phyloP scores from a whole-genome alignment of 2,113 vertebrate species.

The Microcebus griseorufus region DNA sequence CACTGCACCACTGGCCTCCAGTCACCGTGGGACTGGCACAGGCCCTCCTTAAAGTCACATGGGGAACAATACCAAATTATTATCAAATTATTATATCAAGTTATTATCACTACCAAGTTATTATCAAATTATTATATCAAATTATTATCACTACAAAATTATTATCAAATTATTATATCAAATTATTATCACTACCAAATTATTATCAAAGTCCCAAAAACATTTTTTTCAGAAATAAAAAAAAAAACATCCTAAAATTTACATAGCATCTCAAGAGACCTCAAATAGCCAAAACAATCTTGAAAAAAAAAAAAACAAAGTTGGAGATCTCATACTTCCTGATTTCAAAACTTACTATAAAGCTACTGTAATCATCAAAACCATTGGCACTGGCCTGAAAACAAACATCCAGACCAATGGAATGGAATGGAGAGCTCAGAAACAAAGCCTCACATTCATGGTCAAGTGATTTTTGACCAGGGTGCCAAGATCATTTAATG shows the following conservation, averaged over 20 bases:
- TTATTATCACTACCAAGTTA: not conserved
- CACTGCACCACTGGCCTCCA: not conserved
- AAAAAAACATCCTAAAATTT: slow-evolving; percentile 10
- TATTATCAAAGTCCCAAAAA: not conserved
- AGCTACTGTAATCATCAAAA: not conserved
- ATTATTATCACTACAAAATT: not conserved
- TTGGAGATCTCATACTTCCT: not conserved
- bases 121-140: not conserved
- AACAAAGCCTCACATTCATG: not conserved
- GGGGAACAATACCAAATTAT: not conserved
- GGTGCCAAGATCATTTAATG: not conserved
- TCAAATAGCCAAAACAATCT: not conserved
- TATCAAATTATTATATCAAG: not conserved
- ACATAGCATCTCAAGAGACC: not conserved
- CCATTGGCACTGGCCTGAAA: not conserved
- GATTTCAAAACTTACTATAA: slow-evolving; percentile 13
- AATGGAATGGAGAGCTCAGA: not conserved
- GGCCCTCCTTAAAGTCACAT: slow-evolving; percentile 14
- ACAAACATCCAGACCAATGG: not conserved
- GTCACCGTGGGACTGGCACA: not conserved
- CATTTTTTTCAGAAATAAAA: slow-evolving; percentile 13
- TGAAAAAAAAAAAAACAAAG: not conserved
- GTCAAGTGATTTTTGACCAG: not conserved
- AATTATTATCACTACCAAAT: not conserved
- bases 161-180: not conserved